Conservation (phyloP, 2,888 invertebrate species). For the Cataglyphis cursor region DNA sequence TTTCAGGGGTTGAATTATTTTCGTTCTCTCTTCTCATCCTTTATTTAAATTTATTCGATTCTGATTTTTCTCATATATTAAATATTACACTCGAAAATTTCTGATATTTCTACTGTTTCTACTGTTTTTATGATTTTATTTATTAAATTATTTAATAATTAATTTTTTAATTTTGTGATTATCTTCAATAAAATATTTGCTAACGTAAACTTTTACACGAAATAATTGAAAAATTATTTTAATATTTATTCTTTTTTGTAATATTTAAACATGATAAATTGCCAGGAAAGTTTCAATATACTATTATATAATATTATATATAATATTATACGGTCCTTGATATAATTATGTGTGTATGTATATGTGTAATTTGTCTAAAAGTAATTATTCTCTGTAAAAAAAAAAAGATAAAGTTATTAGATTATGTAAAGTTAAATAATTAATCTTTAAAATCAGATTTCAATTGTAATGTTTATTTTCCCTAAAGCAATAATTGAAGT, state of each 20-base stretch:
- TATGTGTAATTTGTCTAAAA: background rate
- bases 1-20: constrained; percentile 36
- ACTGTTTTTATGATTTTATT: background rate
- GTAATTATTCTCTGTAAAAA: background rate
- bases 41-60: background rate
- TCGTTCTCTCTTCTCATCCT: background rate
- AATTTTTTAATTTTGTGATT: background rate
- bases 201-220: background rate
- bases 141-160: background rate
- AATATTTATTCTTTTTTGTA: background rate
- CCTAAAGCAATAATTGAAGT: background rate
- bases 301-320: no score
- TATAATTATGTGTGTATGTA: background rate
- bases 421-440: background rate
- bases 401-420: background rate
- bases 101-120: background rate
- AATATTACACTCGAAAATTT: background rate
- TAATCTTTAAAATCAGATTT: background rate
- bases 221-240: constrained; percentile 21
- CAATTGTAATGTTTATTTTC: background rate
- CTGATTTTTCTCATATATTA: constrained; percentile 9
- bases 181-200: constrained; percentile 1
- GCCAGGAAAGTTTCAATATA: background rate
- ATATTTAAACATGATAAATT: background rate
- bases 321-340: background rate